Evolutionary conservation across 2,888 invertebrate genomes (phyloP), one percentile per base, ranked within the genome.

Genomic region (Synanthedon andrenaeformis): DNA sequence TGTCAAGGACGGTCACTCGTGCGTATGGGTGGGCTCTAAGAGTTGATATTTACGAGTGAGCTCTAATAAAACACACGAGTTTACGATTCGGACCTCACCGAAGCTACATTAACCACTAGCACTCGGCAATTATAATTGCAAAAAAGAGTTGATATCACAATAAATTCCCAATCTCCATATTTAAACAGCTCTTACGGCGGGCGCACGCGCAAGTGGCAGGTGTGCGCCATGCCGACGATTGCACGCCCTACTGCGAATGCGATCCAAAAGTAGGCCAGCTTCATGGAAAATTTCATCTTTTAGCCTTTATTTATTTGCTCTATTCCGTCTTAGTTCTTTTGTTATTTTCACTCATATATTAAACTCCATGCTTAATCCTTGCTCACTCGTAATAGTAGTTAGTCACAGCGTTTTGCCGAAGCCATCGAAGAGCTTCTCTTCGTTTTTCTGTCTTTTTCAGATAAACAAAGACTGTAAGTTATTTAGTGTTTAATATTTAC

Each of bases 131-230:
- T 45, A 12, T 45, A 45, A 45, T 45, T 45, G 45, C 45, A 45
- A 45, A 45, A 45, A 45, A 13, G 45, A 12, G 45, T 45, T 45
- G 3, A 45, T 57, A 55, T 49, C 52, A 54, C 60, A 60, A 65
- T 67, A 70, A 66, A 67, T 64, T 62, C 62, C 56, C 59, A 66
- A 69, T 69, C 62, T 66, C 62, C 66, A 68, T 69, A 67, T 60
- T 66, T 60, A 54, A 53, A 52, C 55, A 60, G 61, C 61, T 58
- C 23, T 49, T 12, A 13, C 71, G 67, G 71, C 64, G 67, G 67
- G 71, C 66, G 70, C 71, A 63, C 64, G 67, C 70, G 70, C 64
- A 28, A 11, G 19, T 57, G 62, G 67, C 70, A 67, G 69, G 70
- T 69, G 72, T 58, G 55, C 54, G 42, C 12, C 49, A 19, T 48